Evolutionary conservation across 2,888 invertebrate species (phyloP).

Genomic region (Agriopis marginaria): DNA sequence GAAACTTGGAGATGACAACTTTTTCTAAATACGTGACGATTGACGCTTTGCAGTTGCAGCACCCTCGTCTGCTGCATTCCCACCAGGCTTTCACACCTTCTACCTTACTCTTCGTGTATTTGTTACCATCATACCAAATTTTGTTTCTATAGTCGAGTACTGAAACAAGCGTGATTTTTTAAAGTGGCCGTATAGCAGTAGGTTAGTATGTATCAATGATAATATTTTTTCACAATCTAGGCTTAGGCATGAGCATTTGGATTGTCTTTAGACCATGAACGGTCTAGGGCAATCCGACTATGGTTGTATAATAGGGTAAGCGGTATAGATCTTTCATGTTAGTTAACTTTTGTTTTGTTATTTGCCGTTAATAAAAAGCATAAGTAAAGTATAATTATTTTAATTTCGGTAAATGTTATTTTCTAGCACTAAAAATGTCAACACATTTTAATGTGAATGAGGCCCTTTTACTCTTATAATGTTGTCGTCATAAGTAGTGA

Average conservation of each 20-base stretch:
- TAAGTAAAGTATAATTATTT: neutral
- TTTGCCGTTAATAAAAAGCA: neutral
- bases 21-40: slow-evolving; percentile 2
- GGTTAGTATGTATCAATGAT: too few species aligned
- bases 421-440: neutral
- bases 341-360: too few species aligned
- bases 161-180: neutral
- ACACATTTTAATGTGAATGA: slow-evolving; percentile 1
- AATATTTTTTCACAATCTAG: too few species aligned
- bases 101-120: neutral
- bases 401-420: neutral
- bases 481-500: slow-evolving; percentile 5
- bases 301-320: too few species aligned
- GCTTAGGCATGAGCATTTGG: too few species aligned
- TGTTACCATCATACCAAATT: slow-evolving; percentile 1
- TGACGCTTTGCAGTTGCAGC: slow-evolving; percentile 4
- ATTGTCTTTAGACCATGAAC: too few species aligned
- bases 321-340: too few species aligned
- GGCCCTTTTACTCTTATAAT: slow-evolving; percentile 2
- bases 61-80: neutral
- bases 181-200: too few species aligned
- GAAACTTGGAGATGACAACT: slow-evolving; percentile 3
- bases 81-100: slow-evolving; percentile 1
- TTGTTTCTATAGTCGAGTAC: neutral
- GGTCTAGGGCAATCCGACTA: too few species aligned